Evolutionary conservation across 1,140 invertebrate genomes (phyloP), one percentile per base, ranked within the genome.

Genomic region (Diorhabda sublineata): DNA sequence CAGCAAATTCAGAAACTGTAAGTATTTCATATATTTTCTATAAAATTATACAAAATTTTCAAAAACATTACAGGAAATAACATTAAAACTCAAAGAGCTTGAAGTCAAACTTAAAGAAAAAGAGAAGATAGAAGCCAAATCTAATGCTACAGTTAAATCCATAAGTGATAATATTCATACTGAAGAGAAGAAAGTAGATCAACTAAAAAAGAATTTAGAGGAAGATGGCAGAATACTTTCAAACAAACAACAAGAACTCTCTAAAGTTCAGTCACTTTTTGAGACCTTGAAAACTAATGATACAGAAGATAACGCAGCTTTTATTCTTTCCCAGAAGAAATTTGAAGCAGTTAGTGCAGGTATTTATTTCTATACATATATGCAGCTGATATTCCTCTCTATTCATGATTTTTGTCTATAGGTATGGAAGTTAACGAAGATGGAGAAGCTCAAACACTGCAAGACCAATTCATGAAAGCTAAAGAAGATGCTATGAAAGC

Each of bases 401-500:
- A 52, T 52, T 6, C 47, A 52, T 52, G n/a, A 52, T 52, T 2
- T 4, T 3, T 52, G 47, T 60, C 5, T 60, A 9, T 42, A 60
- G 96, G 96, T 42, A 82, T 93, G 60, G 88, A 95, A 45, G 87
- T 89, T 42, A 91, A 88, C 67, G 90, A 91, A n/a, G 88, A 89
- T 74, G 94, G 95, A 9, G 86, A 91, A 79, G 89, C 90, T 67
- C 88, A 91, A n/a, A 95, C 95, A 4, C 83, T 98, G 26, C 91
- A 94, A 79, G 93, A 97, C 72, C 94, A 97, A 78, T 83, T 97
- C 2, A 96, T 96, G 75, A 87, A 84, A 79, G 91, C 92, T 0
- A 92, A 93, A 75, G 87, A 90, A 75, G 87, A 87, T 64, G 86
- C 91, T 5, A 88, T 89, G 11, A 87, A 90, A 73, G 90, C 92